A percentile compares a stretch with the other conserved stretches of the same genome.
Evolutionary conservation across 2,797 vertebrate genomes (phyloP).

Genomic region (Emys orbicularis): DNA sequence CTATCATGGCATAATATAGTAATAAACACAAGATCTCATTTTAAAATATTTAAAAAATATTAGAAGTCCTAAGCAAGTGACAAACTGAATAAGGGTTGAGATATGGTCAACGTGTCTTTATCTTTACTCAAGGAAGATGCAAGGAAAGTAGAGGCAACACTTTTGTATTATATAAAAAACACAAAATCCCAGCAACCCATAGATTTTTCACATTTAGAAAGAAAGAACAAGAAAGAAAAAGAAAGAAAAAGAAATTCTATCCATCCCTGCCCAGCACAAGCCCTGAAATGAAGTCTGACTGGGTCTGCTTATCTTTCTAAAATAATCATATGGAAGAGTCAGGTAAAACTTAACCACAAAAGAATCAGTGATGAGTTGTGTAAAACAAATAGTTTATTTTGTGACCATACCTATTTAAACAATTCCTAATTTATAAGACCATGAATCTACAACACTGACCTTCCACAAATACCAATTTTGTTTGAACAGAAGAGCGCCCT

Average conservation of each 20-base stretch:
- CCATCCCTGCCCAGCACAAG: background rate
- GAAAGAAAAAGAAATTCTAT: background rate
- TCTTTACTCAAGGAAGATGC: background rate
- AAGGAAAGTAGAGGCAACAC: background rate
- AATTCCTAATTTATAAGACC: constrained; percentile 7
- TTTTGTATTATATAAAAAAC: background rate
- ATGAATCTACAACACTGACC: background rate
- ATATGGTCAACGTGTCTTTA: background rate
- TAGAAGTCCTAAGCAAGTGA: background rate
- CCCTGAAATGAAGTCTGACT: background rate
- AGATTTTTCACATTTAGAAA: background rate
- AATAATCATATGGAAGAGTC: background rate
- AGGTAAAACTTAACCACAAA: background rate
- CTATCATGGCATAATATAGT: background rate
- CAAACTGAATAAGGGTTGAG: background rate
- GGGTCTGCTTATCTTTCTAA: background rate
- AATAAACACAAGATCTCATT: background rate
- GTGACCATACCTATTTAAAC: background rate
- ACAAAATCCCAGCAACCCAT: background rate
- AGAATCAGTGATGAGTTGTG: background rate
- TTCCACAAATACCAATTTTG: background rate
- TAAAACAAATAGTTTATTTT: constrained; percentile 27
- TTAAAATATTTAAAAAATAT: background rate
- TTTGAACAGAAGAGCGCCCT: background rate
- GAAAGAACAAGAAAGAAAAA: background rate